Evolutionary conservation across 1,140 invertebrate species (phyloP), one percentile per base, ranked within the genome.

Genomic region (Pachypeltis micranthus): DNA sequence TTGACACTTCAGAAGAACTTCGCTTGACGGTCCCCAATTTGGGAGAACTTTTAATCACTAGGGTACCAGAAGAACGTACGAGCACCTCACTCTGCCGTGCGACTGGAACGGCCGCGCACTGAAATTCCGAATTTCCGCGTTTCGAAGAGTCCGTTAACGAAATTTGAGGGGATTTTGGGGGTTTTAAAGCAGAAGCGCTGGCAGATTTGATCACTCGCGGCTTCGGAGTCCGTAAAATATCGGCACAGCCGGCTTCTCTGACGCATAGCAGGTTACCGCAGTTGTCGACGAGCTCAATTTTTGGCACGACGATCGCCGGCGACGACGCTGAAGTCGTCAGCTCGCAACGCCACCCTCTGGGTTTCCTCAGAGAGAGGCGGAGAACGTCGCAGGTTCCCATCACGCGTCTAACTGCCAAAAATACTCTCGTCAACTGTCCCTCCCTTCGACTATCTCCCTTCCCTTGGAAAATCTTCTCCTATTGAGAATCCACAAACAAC

Each of bases 261-360:
- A 25, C 21, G 54, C 3, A 56, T 14, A 56, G 25, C 1, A 56
- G 54, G 3, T 25, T 21, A 1, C 54, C 54, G 21, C 25, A 16
- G 23, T 56, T 19, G 26, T 56, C 54, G 23, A 56, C 54, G 54
- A 56, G 54, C 21, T 56, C 54, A 16, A 56, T 56, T 21, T 26
- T 21, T 14, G 54, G 54, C 16, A 56, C 25, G 54, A 25, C 54
- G 54, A 56, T 24, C 54, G 54, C 21, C 3, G 54, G 54, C 2
- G 54, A 56, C 1, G 54, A 56, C 19, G 54, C 54, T 19, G 54
- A 56, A 1, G 54, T 56, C 54, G 54, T 56, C 3, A 56, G 54
- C 23, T 56, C 23, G 19, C 54, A 56, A 14, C 19, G 19, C 19
- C 54, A 56, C 2, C 54, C 19, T 24, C 26, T 56, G 1, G 54